These are phyloP conservation scores for Amblyjoppa proteus DNA, from an alignment of 2,888 invertebrate species.

Conservation along the genomic window DNA sequence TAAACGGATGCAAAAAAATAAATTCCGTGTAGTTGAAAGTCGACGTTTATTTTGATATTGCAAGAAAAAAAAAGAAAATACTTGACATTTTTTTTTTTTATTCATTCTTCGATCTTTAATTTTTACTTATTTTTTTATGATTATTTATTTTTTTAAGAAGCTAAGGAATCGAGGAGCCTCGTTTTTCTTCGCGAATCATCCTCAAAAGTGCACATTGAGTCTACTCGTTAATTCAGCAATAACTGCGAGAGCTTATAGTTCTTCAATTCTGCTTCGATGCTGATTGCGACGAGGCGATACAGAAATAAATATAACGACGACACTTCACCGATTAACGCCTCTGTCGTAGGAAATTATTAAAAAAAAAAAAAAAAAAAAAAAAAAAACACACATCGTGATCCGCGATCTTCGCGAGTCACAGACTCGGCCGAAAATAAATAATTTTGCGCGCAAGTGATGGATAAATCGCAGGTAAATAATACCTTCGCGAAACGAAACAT, in stretches of 20 bases:
- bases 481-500: not conserved
- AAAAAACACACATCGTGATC: no score
- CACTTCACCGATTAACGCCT: constrained; percentile 37
- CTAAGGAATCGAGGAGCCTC: not conserved
- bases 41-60: no score
- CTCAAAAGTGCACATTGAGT: constrained; percentile 45
- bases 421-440: not conserved
- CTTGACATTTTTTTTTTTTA: not conserved
- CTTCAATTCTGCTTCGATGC: constrained; percentile 13
- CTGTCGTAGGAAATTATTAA: constrained; percentile 6
- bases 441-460: not conserved
- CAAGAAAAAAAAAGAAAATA: no score
- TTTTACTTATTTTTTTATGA: not conserved
- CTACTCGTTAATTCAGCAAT: constrained; percentile 20
- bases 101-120: not conserved
- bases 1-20: no score
- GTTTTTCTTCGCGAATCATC: constrained; percentile 12
- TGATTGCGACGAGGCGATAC: constrained; percentile 24
- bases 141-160: not conserved
- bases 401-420: not conserved
- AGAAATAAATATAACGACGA: constrained; percentile 4
- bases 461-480: not conserved
- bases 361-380: constrained; percentile 11
- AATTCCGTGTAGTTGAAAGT: no score
- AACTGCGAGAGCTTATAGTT: constrained; percentile 36